Conservation (phyloP, 2,797 vertebrate genomes). For the Urophycis tenuis region DNA sequence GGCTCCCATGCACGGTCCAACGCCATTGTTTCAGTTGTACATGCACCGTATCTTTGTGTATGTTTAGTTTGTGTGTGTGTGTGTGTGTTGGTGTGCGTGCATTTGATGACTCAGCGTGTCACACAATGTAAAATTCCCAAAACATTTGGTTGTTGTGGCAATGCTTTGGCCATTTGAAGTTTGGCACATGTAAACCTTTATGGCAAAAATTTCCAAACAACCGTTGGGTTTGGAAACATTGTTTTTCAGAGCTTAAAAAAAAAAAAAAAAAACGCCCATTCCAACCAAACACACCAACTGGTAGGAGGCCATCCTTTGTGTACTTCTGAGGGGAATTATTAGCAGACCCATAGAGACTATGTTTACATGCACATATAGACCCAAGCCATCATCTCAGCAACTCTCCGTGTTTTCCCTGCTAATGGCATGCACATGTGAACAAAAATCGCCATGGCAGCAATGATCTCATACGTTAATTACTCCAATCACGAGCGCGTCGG, state of each 20-base stretch:
- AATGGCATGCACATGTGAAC: not conserved
- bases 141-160: constrained; percentile 56
- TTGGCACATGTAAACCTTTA: constrained; percentile 44
- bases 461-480: constrained; percentile 12
- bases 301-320: constrained; percentile 9
- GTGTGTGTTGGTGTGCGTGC: constrained; percentile 14
- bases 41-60: not conserved
- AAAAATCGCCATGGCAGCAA: not conserved
- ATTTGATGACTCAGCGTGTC: constrained; percentile 49
- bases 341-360: constrained; percentile 15
- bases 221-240: constrained; percentile 57
- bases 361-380: constrained; percentile 55
- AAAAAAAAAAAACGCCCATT: not conserved
- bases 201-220: constrained; percentile 58
- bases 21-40: constrained; percentile 51
- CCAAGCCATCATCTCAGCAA: constrained; percentile 20
- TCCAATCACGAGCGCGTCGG: not conserved
- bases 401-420: not conserved
- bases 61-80: constrained; percentile 1
- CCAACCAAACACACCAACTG: not conserved
- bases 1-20: constrained; percentile 36
- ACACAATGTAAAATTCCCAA: constrained; percentile 57
- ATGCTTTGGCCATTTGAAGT: constrained; percentile 59
- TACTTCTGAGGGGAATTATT: constrained; percentile 34
- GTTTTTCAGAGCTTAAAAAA: constrained; percentile 44